Evolutionary conservation across 2,113 vertebrate species (phyloP), one percentile per base, ranked within the genome.

Genomic region (Crotophaga sulcirostris): DNA sequence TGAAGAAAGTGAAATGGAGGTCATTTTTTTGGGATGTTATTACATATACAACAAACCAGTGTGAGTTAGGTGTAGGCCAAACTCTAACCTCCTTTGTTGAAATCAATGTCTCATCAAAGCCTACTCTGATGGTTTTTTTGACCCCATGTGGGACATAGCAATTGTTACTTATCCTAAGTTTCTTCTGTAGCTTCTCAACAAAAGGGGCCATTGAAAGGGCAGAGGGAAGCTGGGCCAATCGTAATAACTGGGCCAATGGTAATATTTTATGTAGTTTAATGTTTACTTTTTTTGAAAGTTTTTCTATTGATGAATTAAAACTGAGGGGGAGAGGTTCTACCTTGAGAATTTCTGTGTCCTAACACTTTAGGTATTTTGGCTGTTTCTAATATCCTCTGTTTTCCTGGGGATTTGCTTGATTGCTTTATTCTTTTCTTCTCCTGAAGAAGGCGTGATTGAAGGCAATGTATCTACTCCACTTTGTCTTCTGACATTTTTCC

Each of bases 1-100:
- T 52, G n/a, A 67, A 70, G 60, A 68, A 66, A 70, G 69, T 70
- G 64, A 87, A 92, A 81, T 58, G 49, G 86, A 93, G 78, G 84
- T 82, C 40, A 7, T 55, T 52, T 28, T 78, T 69, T 78, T 89
- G 90, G 54, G 68, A 56, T 7, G 11, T 68, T 75, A 13, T 54
- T 72, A 20, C 28, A 16, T 60, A 70, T 11, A 12, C 28, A 91
- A 63, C 56, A 90, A 62, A 29, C 47, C 21, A 19, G 83, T 78
- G 64, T 63, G 40, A 79, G 79, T 84, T 68, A 95, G 44, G 90
- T 92, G 36, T 74, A 86, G 73, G 88, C n/a, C 36, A 94, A 64
- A 81, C 10, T 70, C 38, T 90, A 88, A 74, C 63, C 75, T 90
- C 33, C 47, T 94, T 96, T 88, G 51, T 83, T 29, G 20, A n/a